phyloP scores from a whole-genome alignment of 2,797 vertebrate genomes.

The Falco columbarius region DNA sequence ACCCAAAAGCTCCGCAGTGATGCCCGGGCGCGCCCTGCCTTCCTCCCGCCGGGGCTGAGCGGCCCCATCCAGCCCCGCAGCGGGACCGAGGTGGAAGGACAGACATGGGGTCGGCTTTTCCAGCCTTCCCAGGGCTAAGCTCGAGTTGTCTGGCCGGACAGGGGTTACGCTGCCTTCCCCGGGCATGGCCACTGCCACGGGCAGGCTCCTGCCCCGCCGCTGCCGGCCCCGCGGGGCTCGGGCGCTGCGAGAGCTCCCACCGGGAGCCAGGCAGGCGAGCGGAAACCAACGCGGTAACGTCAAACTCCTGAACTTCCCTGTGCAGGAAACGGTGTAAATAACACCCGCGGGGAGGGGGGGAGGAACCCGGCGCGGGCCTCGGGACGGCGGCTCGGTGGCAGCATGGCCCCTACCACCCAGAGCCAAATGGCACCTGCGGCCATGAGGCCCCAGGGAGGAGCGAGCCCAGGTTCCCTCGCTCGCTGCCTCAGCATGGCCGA shows the following conservation, averaged over 20 bases:
- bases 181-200: background rate
- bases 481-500: accelerated
- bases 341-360: conserved; percentile 28
- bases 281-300: conserved; percentile 45
- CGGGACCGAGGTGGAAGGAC: background rate
- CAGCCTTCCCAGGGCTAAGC: background rate
- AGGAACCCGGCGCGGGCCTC: background rate
- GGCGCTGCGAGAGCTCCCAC: background rate
- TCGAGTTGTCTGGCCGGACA: accelerated
- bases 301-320: conserved; percentile 65
- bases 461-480: accelerated
- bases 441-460: background rate
- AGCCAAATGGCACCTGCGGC: accelerated
- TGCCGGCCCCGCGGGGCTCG: background rate
- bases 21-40: conserved; percentile 31
- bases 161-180: background rate
- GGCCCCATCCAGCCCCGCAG: background rate
- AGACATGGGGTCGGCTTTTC: background rate
- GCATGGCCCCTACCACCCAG: background rate
- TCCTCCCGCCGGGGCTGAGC: background rate
- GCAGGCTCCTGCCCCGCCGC: background rate
- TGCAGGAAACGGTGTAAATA: conserved; percentile 56
- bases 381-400: background rate
- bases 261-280: conserved; percentile 21
- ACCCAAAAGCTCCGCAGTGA: conserved; percentile 13